Percentiles rank a stretch among this genome's conserved stretches.
These are phyloP conservation scores for Hesperia comma DNA, from an alignment of 2,888 invertebrate genomes.

Conservation along the genomic window DNA sequence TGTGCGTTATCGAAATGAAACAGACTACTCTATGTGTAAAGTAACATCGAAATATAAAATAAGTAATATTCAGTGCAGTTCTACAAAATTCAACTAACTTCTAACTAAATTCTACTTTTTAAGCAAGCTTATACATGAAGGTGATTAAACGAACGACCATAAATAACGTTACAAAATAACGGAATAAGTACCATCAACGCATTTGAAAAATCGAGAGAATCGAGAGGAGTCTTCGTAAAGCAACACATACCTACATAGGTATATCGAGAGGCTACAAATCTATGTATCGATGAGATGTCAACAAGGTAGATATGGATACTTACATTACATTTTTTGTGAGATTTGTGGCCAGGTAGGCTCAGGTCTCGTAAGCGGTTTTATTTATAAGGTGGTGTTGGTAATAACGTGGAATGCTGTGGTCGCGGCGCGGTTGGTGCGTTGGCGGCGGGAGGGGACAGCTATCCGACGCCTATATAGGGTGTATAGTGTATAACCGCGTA, in stretches of 20 bases:
- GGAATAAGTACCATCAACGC: not conserved
- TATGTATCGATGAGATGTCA: conserved; percentile 66
- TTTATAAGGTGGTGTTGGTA: conserved; percentile 74
- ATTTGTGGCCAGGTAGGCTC: conserved; percentile 69
- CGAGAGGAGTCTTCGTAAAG: not conserved
- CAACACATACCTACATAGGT: not conserved
- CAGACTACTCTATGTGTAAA: conserved; percentile 25
- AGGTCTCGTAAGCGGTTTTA: conserved; percentile 71
- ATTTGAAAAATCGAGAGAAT: not conserved
- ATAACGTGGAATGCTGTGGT: conserved; percentile 76
- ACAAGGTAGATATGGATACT: conserved; percentile 61
- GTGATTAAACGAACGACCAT: not conserved
- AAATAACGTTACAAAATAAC: not conserved
- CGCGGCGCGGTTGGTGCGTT: conserved; percentile 55
- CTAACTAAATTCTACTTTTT: no score
- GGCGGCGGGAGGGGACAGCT: conserved; percentile 52
- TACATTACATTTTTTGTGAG: conserved; percentile 54
- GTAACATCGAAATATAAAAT: not conserved
- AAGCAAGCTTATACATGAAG: no score
- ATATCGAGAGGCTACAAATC: conserved; percentile 29
- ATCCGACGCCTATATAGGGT: conserved; percentile 55
- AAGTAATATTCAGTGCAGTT: not conserved
- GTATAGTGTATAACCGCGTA: conserved; percentile 49
- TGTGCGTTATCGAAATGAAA: conserved; percentile 33
- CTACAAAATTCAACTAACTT: no score